phyloP scores from a whole-genome alignment of 2,113 vertebrate species.

The Perca fluviatilis region DNA sequence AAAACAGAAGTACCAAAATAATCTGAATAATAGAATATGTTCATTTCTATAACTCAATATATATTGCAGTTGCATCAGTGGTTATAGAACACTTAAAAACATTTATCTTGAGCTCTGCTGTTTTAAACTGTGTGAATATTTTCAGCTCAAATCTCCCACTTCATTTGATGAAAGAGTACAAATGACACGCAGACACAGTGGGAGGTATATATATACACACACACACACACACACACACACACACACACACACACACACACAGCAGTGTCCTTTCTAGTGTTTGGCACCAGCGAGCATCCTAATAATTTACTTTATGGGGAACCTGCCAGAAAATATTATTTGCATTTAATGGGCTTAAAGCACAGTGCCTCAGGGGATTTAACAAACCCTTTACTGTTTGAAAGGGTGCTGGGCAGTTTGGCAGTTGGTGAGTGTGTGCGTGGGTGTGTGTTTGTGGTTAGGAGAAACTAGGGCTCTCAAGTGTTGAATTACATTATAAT shows the following conservation, averaged over 20 bases:
- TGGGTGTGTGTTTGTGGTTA: constrained; percentile 51
- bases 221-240: not conserved
- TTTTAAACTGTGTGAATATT: constrained; percentile 19
- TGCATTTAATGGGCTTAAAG: constrained; percentile 71
- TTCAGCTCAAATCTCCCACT: constrained; percentile 57
- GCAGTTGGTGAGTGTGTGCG: constrained; percentile 56
- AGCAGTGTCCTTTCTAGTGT: constrained; percentile 31
- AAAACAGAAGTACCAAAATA: constrained; percentile 11
- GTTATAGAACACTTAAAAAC: constrained; percentile 38
- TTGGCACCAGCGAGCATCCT: constrained; percentile 54
- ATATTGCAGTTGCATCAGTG: constrained; percentile 57
- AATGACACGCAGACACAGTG: constrained; percentile 35
- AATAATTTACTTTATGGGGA: constrained; percentile 64
- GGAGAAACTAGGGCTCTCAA: constrained; percentile 43
- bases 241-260: constrained; percentile 9
- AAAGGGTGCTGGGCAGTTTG: constrained; percentile 69
- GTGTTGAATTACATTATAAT: constrained; percentile 36
- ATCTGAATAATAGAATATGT: not conserved
- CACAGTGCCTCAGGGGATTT: constrained; percentile 48
- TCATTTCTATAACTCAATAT: constrained; percentile 14
- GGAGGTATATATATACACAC: constrained; percentile 12
- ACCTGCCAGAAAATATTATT: constrained; percentile 67
- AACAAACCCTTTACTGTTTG: constrained; percentile 51
- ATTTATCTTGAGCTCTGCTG: constrained; percentile 49
- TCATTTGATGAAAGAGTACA: constrained; percentile 49